phyloP scores from a whole-genome alignment of 30 jellyfish, hydroid and myxozoan species.

The Aurelia aurita region DNA sequence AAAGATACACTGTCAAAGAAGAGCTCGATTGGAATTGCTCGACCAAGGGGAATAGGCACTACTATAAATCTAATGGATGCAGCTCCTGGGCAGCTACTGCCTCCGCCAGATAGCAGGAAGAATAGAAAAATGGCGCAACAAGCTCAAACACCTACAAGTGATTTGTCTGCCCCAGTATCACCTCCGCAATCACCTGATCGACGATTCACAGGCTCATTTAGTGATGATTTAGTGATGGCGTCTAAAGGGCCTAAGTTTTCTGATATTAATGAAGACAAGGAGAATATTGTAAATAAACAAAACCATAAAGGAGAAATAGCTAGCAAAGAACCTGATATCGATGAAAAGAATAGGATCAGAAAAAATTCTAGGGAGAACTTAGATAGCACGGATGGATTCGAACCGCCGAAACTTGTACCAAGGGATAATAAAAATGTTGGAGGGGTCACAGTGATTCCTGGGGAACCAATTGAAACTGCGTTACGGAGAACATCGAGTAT shows the following conservation, averaged over 20 bases:
- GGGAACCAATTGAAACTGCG: neutral
- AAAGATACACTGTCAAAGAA: slow-evolving; percentile 60
- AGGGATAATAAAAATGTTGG: neutral
- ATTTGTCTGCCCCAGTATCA: slow-evolving; percentile 25
- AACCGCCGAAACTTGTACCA: slow-evolving; percentile 56
- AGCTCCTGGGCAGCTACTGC: slow-evolving; percentile 94
- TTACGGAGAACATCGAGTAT: slow-evolving; percentile 52
- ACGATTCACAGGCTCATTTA: slow-evolving; percentile 32
- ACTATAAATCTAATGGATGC: slow-evolving; percentile 93
- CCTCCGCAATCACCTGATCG: slow-evolving; percentile 68
- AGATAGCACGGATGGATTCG: slow-evolving; percentile 43
- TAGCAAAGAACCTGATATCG: neutral
- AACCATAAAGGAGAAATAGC: slow-evolving; percentile 2
- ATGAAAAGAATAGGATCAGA: neutral
- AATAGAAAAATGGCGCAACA: slow-evolving; percentile 55
- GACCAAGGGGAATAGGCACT: slow-evolving; percentile 88
- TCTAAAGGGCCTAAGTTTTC: neutral
- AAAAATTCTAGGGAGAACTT: neutral
- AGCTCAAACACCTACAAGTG: slow-evolving; percentile 33
- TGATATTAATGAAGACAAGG: slow-evolving; percentile 10
- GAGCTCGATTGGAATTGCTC: slow-evolving; percentile 83
- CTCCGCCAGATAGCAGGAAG: slow-evolving; percentile 91
- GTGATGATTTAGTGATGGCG: neutral
- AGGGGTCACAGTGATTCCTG: neutral
- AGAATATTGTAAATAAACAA: slow-evolving; percentile 8